These are phyloP conservation scores for Reticulitermes lucifugus DNA, from an alignment of 2,888 invertebrate species.

Conservation along the genomic window DNA sequence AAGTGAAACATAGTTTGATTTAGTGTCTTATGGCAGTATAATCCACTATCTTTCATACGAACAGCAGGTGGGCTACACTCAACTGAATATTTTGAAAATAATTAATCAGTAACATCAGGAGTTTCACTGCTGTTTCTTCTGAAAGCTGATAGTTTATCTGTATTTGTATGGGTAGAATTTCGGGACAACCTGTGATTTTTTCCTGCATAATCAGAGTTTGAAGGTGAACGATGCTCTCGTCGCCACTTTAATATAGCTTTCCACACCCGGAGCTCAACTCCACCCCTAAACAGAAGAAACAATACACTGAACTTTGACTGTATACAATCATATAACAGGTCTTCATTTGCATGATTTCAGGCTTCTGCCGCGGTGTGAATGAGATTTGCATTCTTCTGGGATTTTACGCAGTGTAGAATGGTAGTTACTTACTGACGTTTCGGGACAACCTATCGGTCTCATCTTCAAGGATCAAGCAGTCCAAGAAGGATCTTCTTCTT, in stretches of 20 bases:
- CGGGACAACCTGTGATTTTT: conserved; percentile 39
- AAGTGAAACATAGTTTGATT: not conserved
- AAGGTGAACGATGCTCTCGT: conserved; percentile 41
- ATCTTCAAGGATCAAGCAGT: too few relatives aligned
- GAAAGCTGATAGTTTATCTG: conserved; percentile 34
- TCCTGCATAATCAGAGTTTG: conserved; percentile 30
- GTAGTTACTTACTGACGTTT: too few relatives aligned
- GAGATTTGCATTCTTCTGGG: too few relatives aligned
- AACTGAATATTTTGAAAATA: not conserved
- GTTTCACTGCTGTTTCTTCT: conserved; percentile 40
- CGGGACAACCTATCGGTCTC: too few relatives aligned
- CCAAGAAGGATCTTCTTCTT: too few relatives aligned
- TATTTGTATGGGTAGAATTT: conserved; percentile 24
- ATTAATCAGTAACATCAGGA: conserved; percentile 41
- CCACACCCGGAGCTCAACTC: conserved; percentile 88
- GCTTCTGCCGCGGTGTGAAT: too few relatives aligned
- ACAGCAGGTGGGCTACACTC: not conserved
- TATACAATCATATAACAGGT: too few relatives aligned
- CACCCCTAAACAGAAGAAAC: conserved; percentile 72
- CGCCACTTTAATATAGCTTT: conserved; percentile 78
- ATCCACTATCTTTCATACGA: not conserved
- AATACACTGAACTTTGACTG: conserved; percentile 50
- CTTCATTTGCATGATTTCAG: too few relatives aligned
- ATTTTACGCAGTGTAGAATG: too few relatives aligned
- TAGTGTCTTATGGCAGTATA: not conserved